Base-by-base conservation (phyloP, 2,113 vertebrate genomes). In the Malurus alboscapulatus region DNA sequence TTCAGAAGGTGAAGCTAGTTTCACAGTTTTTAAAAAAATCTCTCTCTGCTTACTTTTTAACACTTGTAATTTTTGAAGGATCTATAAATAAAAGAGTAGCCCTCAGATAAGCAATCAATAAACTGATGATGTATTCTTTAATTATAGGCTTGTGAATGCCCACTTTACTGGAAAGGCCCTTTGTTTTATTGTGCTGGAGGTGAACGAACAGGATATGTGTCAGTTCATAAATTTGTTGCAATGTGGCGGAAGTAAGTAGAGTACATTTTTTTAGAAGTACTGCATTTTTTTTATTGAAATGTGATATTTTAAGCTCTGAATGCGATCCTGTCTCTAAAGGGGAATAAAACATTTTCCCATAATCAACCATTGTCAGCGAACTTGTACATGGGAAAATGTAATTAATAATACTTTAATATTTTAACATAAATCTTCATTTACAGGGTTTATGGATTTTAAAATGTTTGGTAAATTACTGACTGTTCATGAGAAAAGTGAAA, bases 201-300 rank as follows among this genome's bases (percentile, higher is more conserved):
- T 53, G 99, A 99, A 96, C 98, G 98, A 97, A 98, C 98, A 29
- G 99, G 99, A 95, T 98, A 98, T 0, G 98, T 99, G 91, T 99
- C 99, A 1, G 99, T 99, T 63, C 99, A 99, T 98, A 99, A 99
- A 97, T 99, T 99, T 71, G 96, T 99, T 91, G 99, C 99, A 76
- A 99, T 98, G 98, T 99, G 99, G 99, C 96, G 99, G 95, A 99
- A 99, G 99, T 99, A 98, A 99, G 99, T 97, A 40, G 57, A 29
- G 71, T 34, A 50, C 34, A 20, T 74, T 92, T 54, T 61, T 83
- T 85, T 76, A n/a, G 27, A 93, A 85, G 27, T 57, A 29, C 19
- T 68, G 26, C 29, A 7, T 32, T 81, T 67, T 84, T 27, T 59
- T 84, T 72, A 58, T 66, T 92, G 32, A 89, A 91, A 84, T 44